phyloP scores from a whole-genome alignment of 2,797 vertebrate genomes.

The Sebastes hubbsi region DNA sequence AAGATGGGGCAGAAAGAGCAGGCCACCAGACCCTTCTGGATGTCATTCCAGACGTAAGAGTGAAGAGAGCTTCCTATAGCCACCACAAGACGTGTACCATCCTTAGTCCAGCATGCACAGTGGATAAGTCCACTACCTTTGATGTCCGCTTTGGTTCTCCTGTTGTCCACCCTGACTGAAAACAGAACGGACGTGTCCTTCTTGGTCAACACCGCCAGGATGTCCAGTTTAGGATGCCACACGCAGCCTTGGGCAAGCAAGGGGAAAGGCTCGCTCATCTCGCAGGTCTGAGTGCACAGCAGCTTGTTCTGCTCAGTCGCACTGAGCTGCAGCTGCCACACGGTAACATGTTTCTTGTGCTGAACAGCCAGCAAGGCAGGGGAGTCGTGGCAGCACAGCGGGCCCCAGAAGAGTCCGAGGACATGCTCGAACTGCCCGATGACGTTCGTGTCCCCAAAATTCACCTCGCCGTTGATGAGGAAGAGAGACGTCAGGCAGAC shows the following conservation, averaged over 20 bases:
- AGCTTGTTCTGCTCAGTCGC: slow-evolving; percentile 86
- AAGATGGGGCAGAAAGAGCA: slow-evolving; percentile 91
- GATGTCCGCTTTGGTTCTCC: slow-evolving; percentile 86
- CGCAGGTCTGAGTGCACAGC: slow-evolving; percentile 90
- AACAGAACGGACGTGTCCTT: slow-evolving; percentile 88
- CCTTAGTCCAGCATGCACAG: slow-evolving; percentile 95
- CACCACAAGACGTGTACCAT: slow-evolving; percentile 91
- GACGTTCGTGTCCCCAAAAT: slow-evolving; percentile 91
- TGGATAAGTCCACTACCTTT: slow-evolving; percentile 85
- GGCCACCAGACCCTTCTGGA: slow-evolving; percentile 86
- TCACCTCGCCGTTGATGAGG: slow-evolving; percentile 82
- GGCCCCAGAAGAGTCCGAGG: slow-evolving; percentile 91
- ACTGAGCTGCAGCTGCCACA: slow-evolving; percentile 92
- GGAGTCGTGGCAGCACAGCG: slow-evolving; percentile 72
- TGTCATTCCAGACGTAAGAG: slow-evolving; percentile 92
- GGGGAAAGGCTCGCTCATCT: slow-evolving; percentile 89
- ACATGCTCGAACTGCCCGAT: slow-evolving; percentile 95
- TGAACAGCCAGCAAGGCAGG: slow-evolving; percentile 92
- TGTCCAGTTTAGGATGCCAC: slow-evolving; percentile 92
- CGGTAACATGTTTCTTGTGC: slow-evolving; percentile 89
- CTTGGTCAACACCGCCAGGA: slow-evolving; percentile 90
- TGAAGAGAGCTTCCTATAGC: slow-evolving; percentile 90
- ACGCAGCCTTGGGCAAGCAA: slow-evolving; percentile 93
- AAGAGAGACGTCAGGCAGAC: slow-evolving; percentile 88
- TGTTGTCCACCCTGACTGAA: slow-evolving; percentile 83